phyloP scores from a whole-genome alignment of 2,888 invertebrate species.

The Heliconius hortense region DNA sequence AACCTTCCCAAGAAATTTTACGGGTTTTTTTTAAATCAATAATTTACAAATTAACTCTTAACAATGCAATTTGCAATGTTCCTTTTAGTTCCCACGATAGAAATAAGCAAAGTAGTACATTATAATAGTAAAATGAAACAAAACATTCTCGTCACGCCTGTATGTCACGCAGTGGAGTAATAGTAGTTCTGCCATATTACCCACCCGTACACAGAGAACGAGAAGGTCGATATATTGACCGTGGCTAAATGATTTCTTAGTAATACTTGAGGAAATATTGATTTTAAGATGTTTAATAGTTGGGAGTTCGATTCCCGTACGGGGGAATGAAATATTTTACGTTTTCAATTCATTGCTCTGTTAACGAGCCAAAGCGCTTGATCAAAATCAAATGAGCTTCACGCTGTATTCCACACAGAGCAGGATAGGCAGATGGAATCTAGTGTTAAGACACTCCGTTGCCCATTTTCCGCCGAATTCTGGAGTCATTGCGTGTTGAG shows the following conservation, averaged over 20 bases:
- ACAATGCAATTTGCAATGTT: neutral
- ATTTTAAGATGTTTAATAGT: neutral
- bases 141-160: neutral
- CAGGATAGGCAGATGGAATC: too few species aligned
- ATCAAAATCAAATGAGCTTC: too few species aligned
- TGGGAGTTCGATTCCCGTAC: neutral
- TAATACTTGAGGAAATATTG: neutral
- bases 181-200: conserved; percentile 11
- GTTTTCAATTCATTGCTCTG: too few species aligned
- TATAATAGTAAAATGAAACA: neutral
- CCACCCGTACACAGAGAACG: neutral
- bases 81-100: neutral
- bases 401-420: too few species aligned
- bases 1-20: too few species aligned
- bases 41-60: too few species aligned
- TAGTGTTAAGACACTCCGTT: too few species aligned
- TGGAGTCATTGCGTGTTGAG: too few species aligned
- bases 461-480: too few species aligned
- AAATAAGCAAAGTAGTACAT: neutral
- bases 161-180: conserved; percentile 5
- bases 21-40: too few species aligned
- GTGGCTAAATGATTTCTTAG: conserved; percentile 8
- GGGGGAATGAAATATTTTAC: neutral
- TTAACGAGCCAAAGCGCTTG: too few species aligned
- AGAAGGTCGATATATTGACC: conserved; percentile 7